Evolutionary conservation across 2,888 invertebrate species (phyloP).

Genomic region (Flexamia atlantica): DNA sequence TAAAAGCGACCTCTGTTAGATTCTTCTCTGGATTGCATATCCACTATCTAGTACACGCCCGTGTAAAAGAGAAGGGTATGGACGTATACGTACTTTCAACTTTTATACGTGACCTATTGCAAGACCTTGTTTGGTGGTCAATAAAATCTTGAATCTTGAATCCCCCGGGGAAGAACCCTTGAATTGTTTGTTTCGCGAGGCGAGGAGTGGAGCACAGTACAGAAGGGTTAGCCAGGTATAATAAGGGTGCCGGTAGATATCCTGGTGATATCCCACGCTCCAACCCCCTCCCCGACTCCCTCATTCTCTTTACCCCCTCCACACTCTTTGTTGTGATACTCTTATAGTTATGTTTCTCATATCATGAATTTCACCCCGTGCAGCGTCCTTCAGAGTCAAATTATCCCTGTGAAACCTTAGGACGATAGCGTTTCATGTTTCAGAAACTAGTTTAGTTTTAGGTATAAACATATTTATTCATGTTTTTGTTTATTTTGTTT

Average conservation of each 20-base stretch:
- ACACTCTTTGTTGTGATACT: slow-evolving; percentile 27
- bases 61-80: too few species aligned
- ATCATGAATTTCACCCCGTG: neutral
- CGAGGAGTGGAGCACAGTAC: neutral
- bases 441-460: neutral
- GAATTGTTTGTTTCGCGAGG: slow-evolving; percentile 20
- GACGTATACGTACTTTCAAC: too few species aligned
- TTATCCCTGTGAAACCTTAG: too few species aligned
- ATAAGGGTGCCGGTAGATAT: neutral
- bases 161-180: neutral
- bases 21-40: too few species aligned
- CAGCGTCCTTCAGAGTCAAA: too few species aligned
- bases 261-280: slow-evolving; percentile 25
- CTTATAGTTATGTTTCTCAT: slow-evolving; percentile 13
- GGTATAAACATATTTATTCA: too few species aligned
- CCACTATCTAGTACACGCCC: too few species aligned
- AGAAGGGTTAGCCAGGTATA: neutral
- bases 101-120: too few species aligned
- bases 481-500: too few species aligned
- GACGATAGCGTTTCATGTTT: too few species aligned
- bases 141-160: neutral
- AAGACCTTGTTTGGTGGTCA: too few species aligned
- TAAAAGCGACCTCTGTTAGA: too few species aligned
- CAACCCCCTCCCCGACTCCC: neutral
- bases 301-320: neutral